These are phyloP conservation scores for Odontocolon sp. DNA, from an alignment of 2,888 invertebrate genomes.

Conservation along the genomic window DNA sequence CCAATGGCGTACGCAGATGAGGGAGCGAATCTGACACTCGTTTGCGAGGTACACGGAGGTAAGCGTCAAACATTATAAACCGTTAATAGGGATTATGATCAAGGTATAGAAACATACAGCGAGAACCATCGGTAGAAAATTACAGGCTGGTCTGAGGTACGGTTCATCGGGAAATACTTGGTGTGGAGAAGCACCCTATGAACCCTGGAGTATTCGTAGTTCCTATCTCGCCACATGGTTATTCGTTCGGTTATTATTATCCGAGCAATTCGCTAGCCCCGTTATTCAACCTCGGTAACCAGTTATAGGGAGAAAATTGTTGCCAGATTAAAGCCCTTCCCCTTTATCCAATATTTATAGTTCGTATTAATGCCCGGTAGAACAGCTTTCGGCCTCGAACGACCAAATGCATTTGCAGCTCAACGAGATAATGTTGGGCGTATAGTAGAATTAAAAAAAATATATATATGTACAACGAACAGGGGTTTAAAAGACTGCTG, in stretches of 20 bases:
- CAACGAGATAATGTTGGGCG: conserved; percentile 3
- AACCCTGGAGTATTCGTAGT: conserved; percentile 29
- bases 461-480: neutral
- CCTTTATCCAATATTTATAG: conserved; percentile 57
- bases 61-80: conserved; percentile 75
- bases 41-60: conserved; percentile 94
- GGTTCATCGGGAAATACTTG: neutral
- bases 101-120: neutral
- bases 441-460: conserved; percentile 35
- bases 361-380: conserved; percentile 50
- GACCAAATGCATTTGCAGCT: conserved; percentile 10
- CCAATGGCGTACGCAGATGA: conserved; percentile 92
- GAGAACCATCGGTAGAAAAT: conserved; percentile 6
- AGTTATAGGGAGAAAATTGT: conserved; percentile 53
- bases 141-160: neutral
- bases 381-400: conserved; percentile 28
- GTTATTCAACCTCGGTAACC: conserved; percentile 39
- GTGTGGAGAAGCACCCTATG: neutral
- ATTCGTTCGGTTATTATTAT: conserved; percentile 58
- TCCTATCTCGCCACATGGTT: conserved; percentile 40
- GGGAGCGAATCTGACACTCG: conserved; percentile 90
- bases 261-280: conserved; percentile 42
- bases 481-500: neutral
- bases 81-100: neutral
- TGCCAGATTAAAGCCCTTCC: conserved; percentile 58